Base-by-base conservation (phyloP, 2,113 vertebrate species). In the Coreoperca whiteheadi region DNA sequence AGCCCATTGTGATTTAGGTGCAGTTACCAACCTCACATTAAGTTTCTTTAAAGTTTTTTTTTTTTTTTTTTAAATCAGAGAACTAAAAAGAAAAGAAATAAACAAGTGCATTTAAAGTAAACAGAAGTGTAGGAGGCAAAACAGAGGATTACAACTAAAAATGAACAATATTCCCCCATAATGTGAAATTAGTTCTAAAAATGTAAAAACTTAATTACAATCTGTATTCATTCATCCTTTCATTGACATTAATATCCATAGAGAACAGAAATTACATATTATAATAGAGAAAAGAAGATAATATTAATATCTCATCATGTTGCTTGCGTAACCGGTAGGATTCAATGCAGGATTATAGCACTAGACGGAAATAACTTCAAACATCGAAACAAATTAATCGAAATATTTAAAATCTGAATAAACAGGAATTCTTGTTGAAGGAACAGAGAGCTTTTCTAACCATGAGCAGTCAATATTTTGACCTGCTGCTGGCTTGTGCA, bases 321-420 rank as follows among this genome's bases (percentile, higher is more conserved):
- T 59, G 50, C 51, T 85, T 83, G 54, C 57, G 57, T 88, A 74
- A 83, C 32, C 5, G 25, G 66, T 7, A 10, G 54, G 39, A 80
- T 83, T 87, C 20, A 39, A 28, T 11, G 69, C n/a, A 71, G 84
- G 84, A 88, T 85, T 84, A 87, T n/a, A 32, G 0, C 41, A 63
- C 21, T 46, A 54, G 30, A 84, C 53, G 20, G 21, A 87, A 88
- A 86, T 87, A 79, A 77, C 59, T 43, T 74, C 9, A 66, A 74
- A 79, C 20, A 71, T 43, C 72, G 12, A 66, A 74, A 79, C 20
- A 71, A 83, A 88, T 78, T 16, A 82, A 76, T 86, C n/a, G 8
- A 56, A 81, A 68, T 81, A 71, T 51, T 85, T 68, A 20, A 51
- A 60, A 63, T 25, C 11, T 18, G 3, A 68, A 61, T 68, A 67